Conservation (phyloP, 2,888 invertebrate species). For the Amiota minor region DNA sequence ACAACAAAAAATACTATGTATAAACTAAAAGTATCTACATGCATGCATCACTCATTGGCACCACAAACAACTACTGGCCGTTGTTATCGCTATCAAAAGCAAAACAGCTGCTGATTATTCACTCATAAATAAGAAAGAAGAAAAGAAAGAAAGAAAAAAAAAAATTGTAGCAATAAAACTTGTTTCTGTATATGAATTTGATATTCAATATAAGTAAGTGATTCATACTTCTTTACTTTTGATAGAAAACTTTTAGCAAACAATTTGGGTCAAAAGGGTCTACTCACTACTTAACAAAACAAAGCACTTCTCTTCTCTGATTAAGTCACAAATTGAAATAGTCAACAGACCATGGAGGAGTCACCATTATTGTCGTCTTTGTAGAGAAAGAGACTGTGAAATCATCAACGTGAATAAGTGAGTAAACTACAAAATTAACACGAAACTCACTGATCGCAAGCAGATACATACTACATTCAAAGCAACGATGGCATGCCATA, state of each 20-base stretch:
- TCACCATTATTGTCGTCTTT: conserved; percentile 5
- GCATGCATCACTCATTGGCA: conserved; percentile 3
- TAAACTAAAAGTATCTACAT: neutral
- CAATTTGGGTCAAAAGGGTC: conserved; percentile 21
- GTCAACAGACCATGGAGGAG: conserved; percentile 30
- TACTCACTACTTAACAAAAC: neutral
- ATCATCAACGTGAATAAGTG: conserved; percentile 15
- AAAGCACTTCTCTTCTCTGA: neutral
- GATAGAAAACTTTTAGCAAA: conserved; percentile 11
- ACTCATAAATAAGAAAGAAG: neutral
- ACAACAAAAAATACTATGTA: neutral
- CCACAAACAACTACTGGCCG: neutral
- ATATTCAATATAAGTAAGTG: no score
- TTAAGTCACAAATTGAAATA: conserved; percentile 40
- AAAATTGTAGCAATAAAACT: no score
- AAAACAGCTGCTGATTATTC: neutral
- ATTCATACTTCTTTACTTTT: neutral
- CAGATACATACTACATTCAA: neutral
- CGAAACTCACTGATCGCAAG: no score
- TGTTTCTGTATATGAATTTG: neutral
- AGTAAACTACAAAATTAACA: no score
- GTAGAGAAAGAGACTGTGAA: conserved; percentile 25
- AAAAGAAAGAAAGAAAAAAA: neutral
- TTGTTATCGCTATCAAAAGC: neutral
- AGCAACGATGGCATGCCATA: neutral